Percentiles rank a stretch among this genome's conserved stretches.
These are phyloP conservation scores for Chelonoidis abingdonii DNA, from an alignment of 2,113 vertebrate genomes.

Conservation along the genomic window DNA sequence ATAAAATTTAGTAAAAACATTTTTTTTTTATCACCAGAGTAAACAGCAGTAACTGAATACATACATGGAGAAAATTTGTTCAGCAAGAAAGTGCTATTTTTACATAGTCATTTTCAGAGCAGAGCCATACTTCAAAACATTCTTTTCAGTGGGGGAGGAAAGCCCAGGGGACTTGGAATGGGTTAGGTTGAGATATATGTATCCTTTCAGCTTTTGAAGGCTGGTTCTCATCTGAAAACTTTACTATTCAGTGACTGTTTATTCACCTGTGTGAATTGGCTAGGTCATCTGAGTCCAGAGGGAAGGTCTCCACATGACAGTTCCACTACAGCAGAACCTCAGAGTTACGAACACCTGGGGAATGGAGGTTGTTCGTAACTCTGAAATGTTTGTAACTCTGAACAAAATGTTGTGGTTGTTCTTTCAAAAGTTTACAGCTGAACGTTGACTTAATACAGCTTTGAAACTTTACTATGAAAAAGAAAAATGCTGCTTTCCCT, in stretches of 20 bases:
- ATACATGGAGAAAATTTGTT: background rate
- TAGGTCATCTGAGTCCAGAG: background rate
- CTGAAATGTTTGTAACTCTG: too few relatives aligned
- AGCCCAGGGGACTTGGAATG: background rate
- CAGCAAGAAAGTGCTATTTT: background rate
- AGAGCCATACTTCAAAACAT: too few relatives aligned
- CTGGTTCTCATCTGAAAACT: background rate
- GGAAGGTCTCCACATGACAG: background rate
- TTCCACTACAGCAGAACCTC: too few relatives aligned
- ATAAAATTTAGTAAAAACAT: background rate
- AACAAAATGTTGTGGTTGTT: too few relatives aligned
- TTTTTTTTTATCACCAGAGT: background rate
- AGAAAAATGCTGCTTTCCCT: too few relatives aligned
- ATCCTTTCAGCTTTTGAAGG: background rate
- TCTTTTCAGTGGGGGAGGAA: background rate
- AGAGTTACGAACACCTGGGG: too few relatives aligned
- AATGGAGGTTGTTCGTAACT: too few relatives aligned
- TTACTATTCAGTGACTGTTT: background rate
- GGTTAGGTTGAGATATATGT: background rate
- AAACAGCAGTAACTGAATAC: background rate
- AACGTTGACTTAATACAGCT: too few relatives aligned
- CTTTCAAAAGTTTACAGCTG: too few relatives aligned
- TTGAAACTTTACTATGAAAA: too few relatives aligned
- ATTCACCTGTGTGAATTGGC: background rate
- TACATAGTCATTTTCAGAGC: background rate